These are phyloP conservation scores for Formica exsecta DNA, from an alignment of 1,140 invertebrate species.

Conservation along the genomic window DNA sequence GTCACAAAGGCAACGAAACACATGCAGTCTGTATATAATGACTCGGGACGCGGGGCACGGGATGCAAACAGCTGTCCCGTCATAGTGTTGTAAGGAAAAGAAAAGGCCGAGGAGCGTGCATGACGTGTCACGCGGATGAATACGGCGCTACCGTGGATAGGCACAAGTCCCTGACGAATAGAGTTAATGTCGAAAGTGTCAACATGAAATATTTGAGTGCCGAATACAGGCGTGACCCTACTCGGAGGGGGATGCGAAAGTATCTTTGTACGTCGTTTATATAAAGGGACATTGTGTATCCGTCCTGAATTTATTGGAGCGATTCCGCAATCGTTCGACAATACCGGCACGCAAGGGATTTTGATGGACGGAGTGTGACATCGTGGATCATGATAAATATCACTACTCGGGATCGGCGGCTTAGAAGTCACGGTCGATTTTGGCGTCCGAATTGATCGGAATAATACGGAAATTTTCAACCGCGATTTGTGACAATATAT, in stretches of 20 bases:
- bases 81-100: slow-evolving; percentile 43
- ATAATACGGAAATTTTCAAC: neutral
- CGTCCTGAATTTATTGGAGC: slow-evolving; percentile 57
- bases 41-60: slow-evolving; percentile 51
- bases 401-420: neutral
- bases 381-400: neutral
- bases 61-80: slow-evolving; percentile 66
- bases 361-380: slow-evolving; percentile 15
- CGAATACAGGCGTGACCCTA: slow-evolving; percentile 69
- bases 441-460: neutral
- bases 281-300: slow-evolving; percentile 55
- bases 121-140: slow-evolving; percentile 60
- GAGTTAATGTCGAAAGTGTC: slow-evolving; percentile 75
- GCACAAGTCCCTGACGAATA: slow-evolving; percentile 72
- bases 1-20: slow-evolving; percentile 60
- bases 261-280: slow-evolving; percentile 52
- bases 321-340: slow-evolving; percentile 11
- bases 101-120: slow-evolving; percentile 60
- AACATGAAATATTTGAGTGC: slow-evolving; percentile 75
- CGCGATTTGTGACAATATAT: neutral
- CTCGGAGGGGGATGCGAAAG: slow-evolving; percentile 23
- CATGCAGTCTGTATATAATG: slow-evolving; percentile 63
- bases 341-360: neutral
- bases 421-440: neutral
- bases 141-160: slow-evolving; percentile 58